Evolutionary conservation across 2,113 vertebrate genomes (phyloP).

Genomic region (Nipponia nippon): DNA sequence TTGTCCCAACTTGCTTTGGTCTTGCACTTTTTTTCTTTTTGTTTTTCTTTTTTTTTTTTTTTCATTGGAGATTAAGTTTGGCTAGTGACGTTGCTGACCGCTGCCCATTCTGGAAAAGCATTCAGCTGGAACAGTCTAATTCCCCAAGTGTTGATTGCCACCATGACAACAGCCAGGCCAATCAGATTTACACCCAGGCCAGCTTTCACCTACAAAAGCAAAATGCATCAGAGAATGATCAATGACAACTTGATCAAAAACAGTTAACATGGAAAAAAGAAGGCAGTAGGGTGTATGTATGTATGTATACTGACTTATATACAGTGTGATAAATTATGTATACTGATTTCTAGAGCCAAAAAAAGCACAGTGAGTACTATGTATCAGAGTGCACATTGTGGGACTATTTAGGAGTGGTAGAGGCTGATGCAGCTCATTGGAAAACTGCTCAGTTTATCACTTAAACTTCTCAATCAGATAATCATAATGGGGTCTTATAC

Average conservation of each 20-base stretch:
- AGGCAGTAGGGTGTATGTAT: background rate
- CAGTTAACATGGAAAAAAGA: background rate
- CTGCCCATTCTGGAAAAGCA: constrained; percentile 88
- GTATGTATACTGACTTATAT: background rate
- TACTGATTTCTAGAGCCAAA: background rate
- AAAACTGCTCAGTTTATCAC: background rate
- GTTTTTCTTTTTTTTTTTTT: background rate
- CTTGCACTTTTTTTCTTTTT: background rate
- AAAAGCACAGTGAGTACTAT: background rate
- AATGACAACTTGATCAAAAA: background rate
- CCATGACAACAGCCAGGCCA: constrained; percentile 90
- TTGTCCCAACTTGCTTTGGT: background rate
- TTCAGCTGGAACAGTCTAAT: constrained; percentile 88
- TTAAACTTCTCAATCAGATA: background rate
- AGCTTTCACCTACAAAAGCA: constrained; percentile 87
- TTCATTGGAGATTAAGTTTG: constrained; percentile 20
- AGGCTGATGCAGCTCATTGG: background rate
- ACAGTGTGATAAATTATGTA: background rate
- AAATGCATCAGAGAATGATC: background rate
- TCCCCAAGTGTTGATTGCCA: constrained; percentile 96
- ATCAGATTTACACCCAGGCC: constrained; percentile 96
- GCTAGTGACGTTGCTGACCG: constrained; percentile 78
- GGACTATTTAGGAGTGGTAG: background rate
- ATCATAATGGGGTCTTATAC: background rate
- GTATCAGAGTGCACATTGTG: background rate